Evolutionary conservation across 2,113 vertebrate species (phyloP).

Genomic region (Rattus rattus): DNA sequence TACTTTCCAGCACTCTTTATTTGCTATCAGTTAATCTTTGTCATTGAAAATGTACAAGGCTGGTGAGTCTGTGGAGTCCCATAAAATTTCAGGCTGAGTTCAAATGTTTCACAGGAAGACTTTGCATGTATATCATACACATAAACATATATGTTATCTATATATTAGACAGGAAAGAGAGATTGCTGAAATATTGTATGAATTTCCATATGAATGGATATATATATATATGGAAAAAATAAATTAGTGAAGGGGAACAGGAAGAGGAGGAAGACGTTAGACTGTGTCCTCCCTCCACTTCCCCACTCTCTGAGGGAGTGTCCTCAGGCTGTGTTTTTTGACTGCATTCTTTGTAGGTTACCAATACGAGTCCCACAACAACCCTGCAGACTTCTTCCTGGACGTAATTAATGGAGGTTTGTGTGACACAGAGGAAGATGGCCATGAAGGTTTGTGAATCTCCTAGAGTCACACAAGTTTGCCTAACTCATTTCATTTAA

Average conservation of each 20-base stretch:
- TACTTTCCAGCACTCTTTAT: background rate
- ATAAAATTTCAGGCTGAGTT: too few relatives aligned
- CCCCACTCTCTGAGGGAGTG: background rate
- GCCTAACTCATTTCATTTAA: background rate
- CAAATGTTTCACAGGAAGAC: too few relatives aligned
- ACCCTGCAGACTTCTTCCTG: background rate
- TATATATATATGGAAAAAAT: too few relatives aligned
- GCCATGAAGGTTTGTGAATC: slow-evolving; percentile 84
- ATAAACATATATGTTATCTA: background rate
- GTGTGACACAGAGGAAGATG: background rate
- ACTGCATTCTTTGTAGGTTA: background rate
- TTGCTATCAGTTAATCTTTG: background rate
- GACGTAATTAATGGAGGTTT: background rate
- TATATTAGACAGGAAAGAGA: background rate
- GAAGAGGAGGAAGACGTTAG: too few relatives aligned
- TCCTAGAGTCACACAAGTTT: background rate
- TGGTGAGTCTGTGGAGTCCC: too few relatives aligned
- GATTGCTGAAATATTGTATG: background rate
- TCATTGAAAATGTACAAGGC: too few relatives aligned
- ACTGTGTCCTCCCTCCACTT: background rate
- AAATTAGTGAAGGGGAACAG: too few relatives aligned
- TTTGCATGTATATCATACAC: background rate
- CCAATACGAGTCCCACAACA: too few relatives aligned
- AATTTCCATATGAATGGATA: too few relatives aligned
- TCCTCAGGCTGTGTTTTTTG: background rate